Percentiles rank a stretch among this genome's conserved stretches.
phyloP scores from a whole-genome alignment of 2,797 vertebrate genomes.

The Heliangelus exortis region DNA sequence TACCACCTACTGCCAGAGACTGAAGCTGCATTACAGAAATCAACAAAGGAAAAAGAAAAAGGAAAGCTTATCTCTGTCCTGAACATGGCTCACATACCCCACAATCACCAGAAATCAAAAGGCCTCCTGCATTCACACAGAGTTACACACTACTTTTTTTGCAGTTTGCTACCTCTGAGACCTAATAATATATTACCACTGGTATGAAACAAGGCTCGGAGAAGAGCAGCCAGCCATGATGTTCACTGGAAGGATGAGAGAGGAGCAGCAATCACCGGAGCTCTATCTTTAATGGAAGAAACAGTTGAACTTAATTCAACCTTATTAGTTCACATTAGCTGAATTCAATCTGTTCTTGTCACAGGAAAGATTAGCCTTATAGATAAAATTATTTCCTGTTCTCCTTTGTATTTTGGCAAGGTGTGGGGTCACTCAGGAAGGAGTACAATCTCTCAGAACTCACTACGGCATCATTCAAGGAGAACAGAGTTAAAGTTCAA shows the following conservation, averaged over 20 bases:
- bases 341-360: constrained; percentile 1
- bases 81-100: background rate
- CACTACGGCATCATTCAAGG: background rate
- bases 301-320: constrained; percentile 19
- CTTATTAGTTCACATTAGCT: constrained; percentile 15
- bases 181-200: background rate
- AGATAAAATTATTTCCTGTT: background rate
- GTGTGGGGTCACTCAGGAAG: background rate
- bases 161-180: background rate
- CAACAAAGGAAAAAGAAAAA: background rate
- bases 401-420: background rate
- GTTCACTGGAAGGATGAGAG: background rate
- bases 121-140: background rate
- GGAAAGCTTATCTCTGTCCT: background rate
- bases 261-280: background rate
- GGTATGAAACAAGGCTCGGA: rapidly evolving
- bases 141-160: background rate
- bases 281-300: background rate
- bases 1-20: background rate
- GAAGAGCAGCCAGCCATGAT: background rate
- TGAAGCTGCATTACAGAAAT: background rate
- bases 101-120: background rate
- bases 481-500: background rate
- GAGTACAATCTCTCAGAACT: background rate
- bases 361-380: constrained; percentile 17